Percentiles rank a stretch among this genome's conserved stretches.
These are phyloP conservation scores for Drosophila ironensis DNA, from an alignment of 1,140 invertebrate species.

Conservation along the genomic window DNA sequence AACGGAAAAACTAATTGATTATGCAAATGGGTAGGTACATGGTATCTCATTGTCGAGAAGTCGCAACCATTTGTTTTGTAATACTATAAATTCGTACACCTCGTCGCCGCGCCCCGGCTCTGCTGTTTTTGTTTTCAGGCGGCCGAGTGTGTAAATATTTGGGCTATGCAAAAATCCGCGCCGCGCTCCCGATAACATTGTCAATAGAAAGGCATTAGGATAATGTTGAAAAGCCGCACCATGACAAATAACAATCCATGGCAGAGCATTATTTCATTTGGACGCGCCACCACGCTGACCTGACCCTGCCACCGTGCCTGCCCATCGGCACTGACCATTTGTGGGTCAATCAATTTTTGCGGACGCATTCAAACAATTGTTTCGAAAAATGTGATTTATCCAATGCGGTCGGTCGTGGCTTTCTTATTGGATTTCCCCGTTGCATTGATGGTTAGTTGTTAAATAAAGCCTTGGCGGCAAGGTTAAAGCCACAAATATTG, in stretches of 20 bases:
- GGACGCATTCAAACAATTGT: slow-evolving; percentile 49
- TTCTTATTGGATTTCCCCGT: slow-evolving; percentile 34
- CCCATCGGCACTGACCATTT: slow-evolving; percentile 9
- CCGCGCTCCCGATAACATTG: slow-evolving; percentile 46
- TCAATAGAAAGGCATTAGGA: slow-evolving; percentile 73
- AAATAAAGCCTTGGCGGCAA: not conserved
- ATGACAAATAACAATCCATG: slow-evolving; percentile 7
- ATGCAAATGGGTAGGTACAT: no score
- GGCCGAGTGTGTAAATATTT: slow-evolving; percentile 34
- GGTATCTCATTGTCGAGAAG: no score
- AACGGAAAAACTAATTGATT: no score
- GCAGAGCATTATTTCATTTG: not conserved
- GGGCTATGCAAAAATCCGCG: slow-evolving; percentile 20
- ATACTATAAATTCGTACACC: not conserved
- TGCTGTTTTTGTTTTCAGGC: slow-evolving; percentile 4
- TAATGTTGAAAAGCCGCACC: slow-evolving; percentile 46
- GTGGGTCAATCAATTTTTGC: slow-evolving; percentile 62
- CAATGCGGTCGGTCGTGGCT: slow-evolving; percentile 36
- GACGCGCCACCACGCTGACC: not conserved
- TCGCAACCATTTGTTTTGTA: no score
- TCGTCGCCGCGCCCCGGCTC: no score
- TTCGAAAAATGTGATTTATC: slow-evolving; percentile 53
- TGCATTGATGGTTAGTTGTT: slow-evolving; percentile 5
- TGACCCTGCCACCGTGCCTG: not conserved
- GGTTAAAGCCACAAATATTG: no score